Evolutionary conservation across 2,113 vertebrate genomes (phyloP).

Genomic region (Microcebus murinus): DNA sequence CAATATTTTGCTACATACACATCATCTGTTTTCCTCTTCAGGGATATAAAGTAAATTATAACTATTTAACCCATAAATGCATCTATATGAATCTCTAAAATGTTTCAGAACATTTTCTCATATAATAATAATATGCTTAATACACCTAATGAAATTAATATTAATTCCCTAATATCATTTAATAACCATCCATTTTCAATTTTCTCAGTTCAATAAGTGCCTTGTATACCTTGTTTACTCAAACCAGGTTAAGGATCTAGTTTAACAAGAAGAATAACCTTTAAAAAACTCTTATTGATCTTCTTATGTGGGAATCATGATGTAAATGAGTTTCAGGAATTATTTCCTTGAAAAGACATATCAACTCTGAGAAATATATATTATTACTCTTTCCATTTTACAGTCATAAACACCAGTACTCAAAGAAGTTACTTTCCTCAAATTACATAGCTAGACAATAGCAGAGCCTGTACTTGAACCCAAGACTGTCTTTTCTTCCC

Average conservation of each 20-base stretch:
- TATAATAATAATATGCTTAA: background rate
- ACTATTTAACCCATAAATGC: background rate
- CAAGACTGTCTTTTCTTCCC: background rate
- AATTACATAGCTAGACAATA: background rate
- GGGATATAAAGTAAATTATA: background rate
- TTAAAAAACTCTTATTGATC: background rate
- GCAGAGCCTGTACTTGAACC: background rate
- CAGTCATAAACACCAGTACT: background rate
- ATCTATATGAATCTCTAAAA: conserved; percentile 1
- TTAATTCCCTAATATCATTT: background rate
- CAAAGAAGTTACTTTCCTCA: background rate
- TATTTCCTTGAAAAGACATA: background rate
- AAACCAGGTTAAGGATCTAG: background rate
- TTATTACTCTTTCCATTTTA: background rate
- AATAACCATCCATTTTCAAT: background rate
- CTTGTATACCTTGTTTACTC: conserved; percentile 42
- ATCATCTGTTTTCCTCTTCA: background rate
- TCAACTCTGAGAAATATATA: background rate
- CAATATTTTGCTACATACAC: conserved; percentile 22
- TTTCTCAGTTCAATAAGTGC: background rate
- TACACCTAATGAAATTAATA: background rate
- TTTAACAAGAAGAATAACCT: background rate
- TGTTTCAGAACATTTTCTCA: background rate
- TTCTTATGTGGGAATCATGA: background rate
- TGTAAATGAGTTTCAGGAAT: background rate